Percentiles rank a stretch among this genome's conserved stretches.
These are phyloP conservation scores for Cheirogaleus major DNA, from an alignment of 2,797 vertebrate genomes.

Conservation along the genomic window DNA sequence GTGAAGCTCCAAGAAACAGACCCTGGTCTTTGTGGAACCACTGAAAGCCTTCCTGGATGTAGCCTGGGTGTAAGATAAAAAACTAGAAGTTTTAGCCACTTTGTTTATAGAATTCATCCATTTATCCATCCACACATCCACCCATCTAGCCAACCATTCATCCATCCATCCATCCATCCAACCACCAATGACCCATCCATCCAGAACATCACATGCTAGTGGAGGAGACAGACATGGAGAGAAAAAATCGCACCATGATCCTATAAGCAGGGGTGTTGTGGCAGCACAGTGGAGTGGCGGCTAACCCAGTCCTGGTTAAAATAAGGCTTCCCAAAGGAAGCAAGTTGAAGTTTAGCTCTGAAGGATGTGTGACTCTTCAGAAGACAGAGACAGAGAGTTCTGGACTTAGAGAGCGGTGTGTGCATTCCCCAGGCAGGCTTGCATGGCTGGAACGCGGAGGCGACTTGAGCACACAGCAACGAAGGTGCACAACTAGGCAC, in stretches of 20 bases:
- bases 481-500: not conserved
- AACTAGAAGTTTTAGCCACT: not conserved
- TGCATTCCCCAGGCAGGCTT: not conserved
- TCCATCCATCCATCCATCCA: not conserved
- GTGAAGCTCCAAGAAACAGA: not conserved
- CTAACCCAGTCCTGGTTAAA: not conserved
- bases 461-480: too few species aligned
- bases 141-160: not conserved
- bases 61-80: not conserved
- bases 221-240: not conserved
- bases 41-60: not conserved
- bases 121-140: not conserved
- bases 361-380: not conserved
- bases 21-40: not conserved
- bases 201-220: not conserved
- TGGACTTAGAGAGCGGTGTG: not conserved
- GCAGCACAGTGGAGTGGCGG: not conserved
- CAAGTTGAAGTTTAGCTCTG: not conserved
- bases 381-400: not conserved
- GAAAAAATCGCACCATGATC: not conserved
- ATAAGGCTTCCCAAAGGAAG: not conserved
- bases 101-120: not conserved
- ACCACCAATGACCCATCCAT: not conserved
- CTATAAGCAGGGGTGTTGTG: not conserved
- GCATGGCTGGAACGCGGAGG: not conserved